Conservation (phyloP, 2,797 vertebrate genomes). For the Anomalospiza imberbis region DNA sequence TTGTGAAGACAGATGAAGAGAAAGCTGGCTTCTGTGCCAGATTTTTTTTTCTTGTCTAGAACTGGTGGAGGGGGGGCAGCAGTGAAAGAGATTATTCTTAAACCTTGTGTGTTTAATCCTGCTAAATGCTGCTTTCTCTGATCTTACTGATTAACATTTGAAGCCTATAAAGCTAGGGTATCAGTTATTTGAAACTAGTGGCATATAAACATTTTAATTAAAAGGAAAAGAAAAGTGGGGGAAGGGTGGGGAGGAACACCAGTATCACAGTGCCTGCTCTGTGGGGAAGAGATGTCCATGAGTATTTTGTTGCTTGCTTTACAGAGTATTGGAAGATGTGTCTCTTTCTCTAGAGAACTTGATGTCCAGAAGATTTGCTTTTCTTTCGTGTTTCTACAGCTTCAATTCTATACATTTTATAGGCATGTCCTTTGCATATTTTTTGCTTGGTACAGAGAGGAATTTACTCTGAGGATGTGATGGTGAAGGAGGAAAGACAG, state of each 20-base stretch:
- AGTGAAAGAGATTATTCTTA: conserved; percentile 27
- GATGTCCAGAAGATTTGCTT: not conserved
- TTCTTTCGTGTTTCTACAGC: not conserved
- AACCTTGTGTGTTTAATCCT: conserved; percentile 59
- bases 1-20: not conserved
- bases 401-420: not conserved
- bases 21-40: not conserved
- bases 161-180: conserved; percentile 20
- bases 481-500: not conserved
- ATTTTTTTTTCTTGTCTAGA: not conserved
- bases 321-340: not conserved
- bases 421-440: not conserved
- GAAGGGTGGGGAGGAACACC: accelerated
- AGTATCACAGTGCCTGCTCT: accelerated
- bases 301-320: not conserved
- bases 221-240: not conserved
- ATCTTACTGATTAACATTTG: conserved; percentile 53
- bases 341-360: not conserved
- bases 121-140: conserved; percentile 33
- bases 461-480: not conserved
- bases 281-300: not conserved
- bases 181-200: conserved; percentile 42
- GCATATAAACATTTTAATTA: conserved; percentile 32
- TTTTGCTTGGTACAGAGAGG: not conserved
- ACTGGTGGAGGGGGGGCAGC: not conserved